Percentiles rank a stretch among this genome's conserved stretches.
These are phyloP conservation scores for Diaprepes abbreviatus DNA, from an alignment of 2,888 invertebrate genomes.

Conservation along the genomic window DNA sequence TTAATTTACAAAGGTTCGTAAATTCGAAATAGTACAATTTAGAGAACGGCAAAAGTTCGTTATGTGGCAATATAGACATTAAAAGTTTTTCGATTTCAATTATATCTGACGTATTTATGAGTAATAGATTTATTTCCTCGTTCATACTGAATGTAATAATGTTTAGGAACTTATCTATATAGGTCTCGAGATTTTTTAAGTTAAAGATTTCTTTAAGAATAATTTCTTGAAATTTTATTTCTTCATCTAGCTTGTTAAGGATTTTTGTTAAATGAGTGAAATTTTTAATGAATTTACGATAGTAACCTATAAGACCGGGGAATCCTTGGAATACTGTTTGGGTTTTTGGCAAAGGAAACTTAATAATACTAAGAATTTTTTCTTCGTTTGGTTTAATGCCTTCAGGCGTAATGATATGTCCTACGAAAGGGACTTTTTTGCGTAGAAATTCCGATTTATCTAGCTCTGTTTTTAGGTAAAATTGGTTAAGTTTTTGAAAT, in stretches of 20 bases:
- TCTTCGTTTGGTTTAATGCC: slow-evolving; percentile 59
- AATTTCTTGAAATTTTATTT: slow-evolving; percentile 23
- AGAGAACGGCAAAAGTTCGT: slow-evolving; percentile 50
- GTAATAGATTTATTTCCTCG: slow-evolving; percentile 19
- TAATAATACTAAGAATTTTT: slow-evolving; percentile 56
- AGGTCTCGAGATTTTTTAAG: slow-evolving; percentile 21
- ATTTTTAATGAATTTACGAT: slow-evolving; percentile 27
- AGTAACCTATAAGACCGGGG: slow-evolving; percentile 50
- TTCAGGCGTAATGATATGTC: slow-evolving; percentile 59
- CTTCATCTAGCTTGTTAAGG: slow-evolving; percentile 15
- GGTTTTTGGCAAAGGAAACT: slow-evolving; percentile 48
- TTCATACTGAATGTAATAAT: slow-evolving; percentile 23
- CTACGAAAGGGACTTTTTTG: slow-evolving; percentile 54
- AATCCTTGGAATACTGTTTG: slow-evolving; percentile 58
- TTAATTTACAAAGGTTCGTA: too few species aligned
- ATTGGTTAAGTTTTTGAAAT: slow-evolving; percentile 50
- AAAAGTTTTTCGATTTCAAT: slow-evolving; percentile 13
- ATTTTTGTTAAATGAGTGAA: slow-evolving; percentile 24
- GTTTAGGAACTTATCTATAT: slow-evolving; percentile 20
- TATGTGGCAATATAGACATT: slow-evolving; percentile 10
- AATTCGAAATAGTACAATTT: too few species aligned
- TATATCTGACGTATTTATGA: slow-evolving; percentile 17
- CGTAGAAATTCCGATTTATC: slow-evolving; percentile 51
- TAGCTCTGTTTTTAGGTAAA: slow-evolving; percentile 46
- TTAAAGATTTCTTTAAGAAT: slow-evolving; percentile 30